Percentiles rank a stretch among this genome's conserved stretches.
phyloP scores from a whole-genome alignment of 37 sponge, comb jelly and placozoan species.

The Lycopodina hypogea region DNA sequence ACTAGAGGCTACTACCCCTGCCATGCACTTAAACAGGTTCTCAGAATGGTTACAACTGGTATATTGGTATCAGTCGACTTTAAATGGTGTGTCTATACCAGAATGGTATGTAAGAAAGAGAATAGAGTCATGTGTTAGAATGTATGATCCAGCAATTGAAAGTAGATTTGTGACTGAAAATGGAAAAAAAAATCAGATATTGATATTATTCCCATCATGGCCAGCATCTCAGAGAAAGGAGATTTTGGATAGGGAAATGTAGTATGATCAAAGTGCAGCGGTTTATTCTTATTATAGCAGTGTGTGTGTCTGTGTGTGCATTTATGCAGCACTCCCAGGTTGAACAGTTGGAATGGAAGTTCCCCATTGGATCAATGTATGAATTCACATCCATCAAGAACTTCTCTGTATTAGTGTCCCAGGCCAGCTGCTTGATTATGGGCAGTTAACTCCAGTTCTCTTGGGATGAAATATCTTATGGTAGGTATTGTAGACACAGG shows the following conservation, averaged over 20 bases:
- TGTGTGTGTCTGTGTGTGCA: too few relatives aligned
- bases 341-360: too few relatives aligned
- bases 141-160: not conserved
- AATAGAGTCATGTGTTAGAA: not conserved
- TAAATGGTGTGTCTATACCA: not conserved
- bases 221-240: conserved; percentile 88
- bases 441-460: too few relatives aligned
- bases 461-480: too few relatives aligned
- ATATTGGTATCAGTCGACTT: conserved; percentile 1
- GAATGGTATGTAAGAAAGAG: conserved; percentile 4
- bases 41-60: conserved; percentile 1
- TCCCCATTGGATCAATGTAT: too few relatives aligned
- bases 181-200: conserved; percentile 18
- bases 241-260: conserved; percentile 78
- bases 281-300: too few relatives aligned
- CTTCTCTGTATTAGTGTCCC: too few relatives aligned
- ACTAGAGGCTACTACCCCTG: not conserved
- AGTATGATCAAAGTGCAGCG: too few relatives aligned
- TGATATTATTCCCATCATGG: conserved; percentile 91
- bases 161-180: not conserved
- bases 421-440: too few relatives aligned
- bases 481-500: too few relatives aligned
- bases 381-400: too few relatives aligned
- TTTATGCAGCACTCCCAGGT: too few relatives aligned
- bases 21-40: conserved; percentile 18